Percentiles rank a stretch among this genome's conserved stretches.
Conservation (phyloP, 2,888 invertebrate genomes). For the Phragmatobia fuliginosa region DNA sequence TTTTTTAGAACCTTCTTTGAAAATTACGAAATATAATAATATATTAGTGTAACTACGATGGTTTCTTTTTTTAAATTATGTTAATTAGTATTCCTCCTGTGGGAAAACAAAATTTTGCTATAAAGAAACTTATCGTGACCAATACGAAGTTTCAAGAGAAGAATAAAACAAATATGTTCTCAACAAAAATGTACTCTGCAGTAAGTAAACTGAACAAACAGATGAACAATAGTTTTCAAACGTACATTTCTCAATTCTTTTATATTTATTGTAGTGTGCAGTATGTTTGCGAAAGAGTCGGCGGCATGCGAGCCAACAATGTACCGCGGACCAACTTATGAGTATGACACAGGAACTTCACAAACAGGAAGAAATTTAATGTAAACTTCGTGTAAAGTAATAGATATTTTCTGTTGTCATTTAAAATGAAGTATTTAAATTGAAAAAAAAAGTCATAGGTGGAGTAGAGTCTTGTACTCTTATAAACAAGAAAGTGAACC, state of each 20-base stretch:
- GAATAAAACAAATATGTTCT: conserved; percentile 7
- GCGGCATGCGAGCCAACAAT: conserved; percentile 46
- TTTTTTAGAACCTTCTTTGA: no score
- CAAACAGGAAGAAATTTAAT: conserved; percentile 18
- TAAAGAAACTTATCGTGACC: background rate
- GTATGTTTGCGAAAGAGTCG: conserved; percentile 35
- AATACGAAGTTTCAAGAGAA: conserved; percentile 1
- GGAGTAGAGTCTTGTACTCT: background rate
- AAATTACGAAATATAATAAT: no score
- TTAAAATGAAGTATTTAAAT: background rate
- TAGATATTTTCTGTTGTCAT: conserved; percentile 20
- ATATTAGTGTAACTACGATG: no score
- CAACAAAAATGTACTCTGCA: conserved; percentile 1
- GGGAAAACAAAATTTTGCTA: no score
- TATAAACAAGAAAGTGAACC: no score
- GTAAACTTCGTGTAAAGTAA: conserved; percentile 26
- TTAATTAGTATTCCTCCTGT: no score
- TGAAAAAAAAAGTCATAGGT: background rate
- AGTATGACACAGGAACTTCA: conserved; percentile 31
- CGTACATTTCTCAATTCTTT: conserved; percentile 40
- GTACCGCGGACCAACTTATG: conserved; percentile 34
- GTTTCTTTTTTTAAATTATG: no score
- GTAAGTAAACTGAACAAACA: conserved; percentile 12
- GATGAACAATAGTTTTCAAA: conserved; percentile 17
- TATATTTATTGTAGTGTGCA: conserved; percentile 36